Conservation (phyloP, 2,888 invertebrate species). For the Frankliniella fusca region DNA sequence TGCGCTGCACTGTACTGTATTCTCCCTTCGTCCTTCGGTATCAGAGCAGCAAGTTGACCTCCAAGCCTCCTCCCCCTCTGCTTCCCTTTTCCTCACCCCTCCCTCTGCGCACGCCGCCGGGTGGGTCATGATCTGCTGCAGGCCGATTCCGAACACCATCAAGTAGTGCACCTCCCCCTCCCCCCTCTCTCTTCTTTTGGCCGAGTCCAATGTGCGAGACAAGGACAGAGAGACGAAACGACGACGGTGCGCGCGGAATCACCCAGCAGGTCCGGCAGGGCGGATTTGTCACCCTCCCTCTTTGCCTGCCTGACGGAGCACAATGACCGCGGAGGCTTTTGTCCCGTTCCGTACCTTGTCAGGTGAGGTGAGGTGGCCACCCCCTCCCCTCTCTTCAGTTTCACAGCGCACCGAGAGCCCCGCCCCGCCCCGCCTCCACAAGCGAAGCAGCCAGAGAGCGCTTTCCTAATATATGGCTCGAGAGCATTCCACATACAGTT, state of each 20-base stretch:
- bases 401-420: neutral
- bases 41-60: neutral
- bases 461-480: slow-evolving; percentile 20
- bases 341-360: neutral
- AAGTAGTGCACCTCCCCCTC: no score
- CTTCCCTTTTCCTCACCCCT: neutral
- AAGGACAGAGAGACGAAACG: no score
- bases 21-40: neutral
- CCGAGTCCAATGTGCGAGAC: neutral
- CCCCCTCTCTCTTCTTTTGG: neutral
- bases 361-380: neutral
- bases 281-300: slow-evolving; percentile 16
- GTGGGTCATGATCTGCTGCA: no score
- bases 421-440: neutral
- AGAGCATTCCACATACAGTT: slow-evolving; percentile 11
- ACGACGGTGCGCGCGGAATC: no score
- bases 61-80: neutral
- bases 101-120: no score
- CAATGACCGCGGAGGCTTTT: neutral
- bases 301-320: neutral
- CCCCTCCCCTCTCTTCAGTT: neutral
- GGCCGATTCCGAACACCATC: no score
- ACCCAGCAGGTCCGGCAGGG: neutral
- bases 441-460: neutral
- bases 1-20: neutral